Evolutionary conservation across 2,888 invertebrate genomes (phyloP).

Genomic region (Noctua janthina): DNA sequence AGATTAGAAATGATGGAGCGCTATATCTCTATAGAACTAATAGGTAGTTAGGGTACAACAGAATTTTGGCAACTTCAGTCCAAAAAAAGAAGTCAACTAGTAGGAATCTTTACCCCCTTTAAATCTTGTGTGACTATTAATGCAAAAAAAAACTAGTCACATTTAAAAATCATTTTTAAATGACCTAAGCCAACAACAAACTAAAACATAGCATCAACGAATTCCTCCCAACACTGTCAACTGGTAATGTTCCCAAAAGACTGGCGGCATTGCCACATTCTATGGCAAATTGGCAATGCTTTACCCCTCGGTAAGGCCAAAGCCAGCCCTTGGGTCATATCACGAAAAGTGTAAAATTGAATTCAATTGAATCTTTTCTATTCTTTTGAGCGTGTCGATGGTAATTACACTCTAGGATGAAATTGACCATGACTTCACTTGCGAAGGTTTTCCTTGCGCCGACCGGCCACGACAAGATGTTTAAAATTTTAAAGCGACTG

Average conservation of each 20-base stretch:
- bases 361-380: background rate
- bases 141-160: background rate
- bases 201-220: background rate
- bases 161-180: background rate
- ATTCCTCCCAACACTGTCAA: background rate
- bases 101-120: background rate
- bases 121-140: background rate
- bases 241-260: background rate
- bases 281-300: background rate
- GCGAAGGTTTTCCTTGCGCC: background rate
- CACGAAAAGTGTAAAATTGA: background rate
- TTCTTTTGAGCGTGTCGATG: background rate
- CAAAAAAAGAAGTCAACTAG: background rate
- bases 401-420: background rate
- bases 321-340: background rate
- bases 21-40: background rate
- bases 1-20: slow-evolving; percentile 29
- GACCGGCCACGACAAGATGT: background rate
- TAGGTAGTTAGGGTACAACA: background rate
- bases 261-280: background rate
- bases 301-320: background rate
- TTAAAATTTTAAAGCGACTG: background rate
- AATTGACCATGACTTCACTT: background rate
- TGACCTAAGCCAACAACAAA: background rate
- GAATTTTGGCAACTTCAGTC: background rate